phyloP scores from a whole-genome alignment of 2,797 vertebrate genomes.

The Gouania willdenowi region DNA sequence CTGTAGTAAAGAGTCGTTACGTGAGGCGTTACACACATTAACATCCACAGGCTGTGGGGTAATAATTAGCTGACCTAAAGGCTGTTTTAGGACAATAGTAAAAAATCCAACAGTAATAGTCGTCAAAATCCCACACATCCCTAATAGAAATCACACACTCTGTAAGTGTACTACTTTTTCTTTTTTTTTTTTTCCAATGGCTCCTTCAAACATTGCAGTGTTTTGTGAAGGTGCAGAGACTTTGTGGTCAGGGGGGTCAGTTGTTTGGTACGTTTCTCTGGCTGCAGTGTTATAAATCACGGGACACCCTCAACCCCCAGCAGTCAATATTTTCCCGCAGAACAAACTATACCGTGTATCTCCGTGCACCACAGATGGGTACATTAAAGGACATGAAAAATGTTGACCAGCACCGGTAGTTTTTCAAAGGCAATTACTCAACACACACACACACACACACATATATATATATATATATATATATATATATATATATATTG shows the following conservation, averaged over 20 bases:
- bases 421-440: background rate
- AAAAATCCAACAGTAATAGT: too few species aligned
- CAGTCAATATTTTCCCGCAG: conserved; percentile 33
- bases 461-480: too few species aligned
- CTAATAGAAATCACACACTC: too few species aligned
- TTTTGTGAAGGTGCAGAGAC: conserved; percentile 21
- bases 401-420: background rate
- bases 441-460: too few species aligned
- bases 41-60: too few species aligned
- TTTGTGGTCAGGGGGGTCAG: conserved; percentile 31
- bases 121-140: too few species aligned
- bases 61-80: too few species aligned
- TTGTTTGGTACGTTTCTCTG: conserved; percentile 18
- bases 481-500: too few species aligned
- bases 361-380: background rate
- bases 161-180: too few species aligned
- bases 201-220: conserved; percentile 13
- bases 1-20: too few species aligned
- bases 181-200: background rate
- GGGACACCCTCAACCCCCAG: conserved; percentile 9
- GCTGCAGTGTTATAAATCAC: conserved; percentile 54
- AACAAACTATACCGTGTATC: conserved; percentile 20
- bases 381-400: background rate
- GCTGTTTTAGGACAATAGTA: too few species aligned
- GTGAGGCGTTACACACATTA: too few species aligned